A percentile compares a stretch with the other conserved stretches of the same genome.
phyloP scores from a whole-genome alignment of 2,113 vertebrate species.

The Halichoerus grypus region DNA sequence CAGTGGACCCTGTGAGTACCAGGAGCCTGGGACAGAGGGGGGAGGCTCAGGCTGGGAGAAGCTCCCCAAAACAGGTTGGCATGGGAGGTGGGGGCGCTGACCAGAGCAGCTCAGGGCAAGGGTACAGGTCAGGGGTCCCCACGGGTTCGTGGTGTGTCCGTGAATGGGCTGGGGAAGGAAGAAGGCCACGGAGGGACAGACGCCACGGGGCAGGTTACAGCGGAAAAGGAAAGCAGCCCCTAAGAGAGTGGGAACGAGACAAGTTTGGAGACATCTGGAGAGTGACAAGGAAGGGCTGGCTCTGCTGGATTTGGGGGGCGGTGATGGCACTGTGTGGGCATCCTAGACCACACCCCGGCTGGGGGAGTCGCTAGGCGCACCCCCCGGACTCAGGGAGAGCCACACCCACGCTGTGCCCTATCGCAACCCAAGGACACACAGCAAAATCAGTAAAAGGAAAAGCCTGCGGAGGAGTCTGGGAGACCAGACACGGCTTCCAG shows the following conservation, averaged over 20 bases:
- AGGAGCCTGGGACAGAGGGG: not conserved
- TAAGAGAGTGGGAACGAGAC: rapidly evolving
- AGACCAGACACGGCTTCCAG: not conserved
- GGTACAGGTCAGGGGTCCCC: not conserved
- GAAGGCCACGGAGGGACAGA: not conserved
- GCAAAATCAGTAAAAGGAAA: not conserved
- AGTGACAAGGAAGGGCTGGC: not conserved
- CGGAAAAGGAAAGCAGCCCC: not conserved
- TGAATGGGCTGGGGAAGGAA: not conserved
- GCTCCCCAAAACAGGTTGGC: not conserved
- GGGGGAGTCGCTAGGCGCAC: not conserved
- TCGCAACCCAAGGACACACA: rapidly evolving
- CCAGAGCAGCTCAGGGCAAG: not conserved
- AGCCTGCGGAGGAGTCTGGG: rapidly evolving
- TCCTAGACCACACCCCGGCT: not conserved
- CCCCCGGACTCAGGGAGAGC: rapidly evolving
- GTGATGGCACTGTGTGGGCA: not conserved
- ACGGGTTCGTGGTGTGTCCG: rapidly evolving
- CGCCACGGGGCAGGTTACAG: rapidly evolving
- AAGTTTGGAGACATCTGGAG: not conserved
- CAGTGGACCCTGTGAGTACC: slow-evolving; percentile 95
- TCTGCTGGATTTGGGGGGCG: not conserved
- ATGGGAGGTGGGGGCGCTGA: not conserved
- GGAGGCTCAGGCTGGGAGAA: not conserved
- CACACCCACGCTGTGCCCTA: rapidly evolving